These are phyloP conservation scores for Diorhabda elongata DNA, from an alignment of 1,140 invertebrate species.

Conservation along the genomic window DNA sequence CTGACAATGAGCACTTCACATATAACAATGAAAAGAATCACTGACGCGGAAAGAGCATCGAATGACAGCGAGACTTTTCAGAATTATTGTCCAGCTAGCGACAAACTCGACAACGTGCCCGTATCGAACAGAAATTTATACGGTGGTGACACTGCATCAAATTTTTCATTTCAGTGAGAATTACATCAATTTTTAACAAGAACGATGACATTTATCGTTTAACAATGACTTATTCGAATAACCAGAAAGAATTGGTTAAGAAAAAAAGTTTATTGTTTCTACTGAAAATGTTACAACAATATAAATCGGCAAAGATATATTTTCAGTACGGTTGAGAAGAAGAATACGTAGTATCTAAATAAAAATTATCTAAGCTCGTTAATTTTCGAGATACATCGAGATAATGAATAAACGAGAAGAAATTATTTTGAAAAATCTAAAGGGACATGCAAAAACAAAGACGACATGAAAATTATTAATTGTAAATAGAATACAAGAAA, in stretches of 20 bases:
- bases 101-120: neutral
- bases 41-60: neutral
- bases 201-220: neutral
- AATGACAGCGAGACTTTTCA: neutral
- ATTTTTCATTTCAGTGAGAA: conserved; percentile 2
- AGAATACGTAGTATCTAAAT: too few species aligned
- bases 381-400: too few species aligned
- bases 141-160: conserved; percentile 1
- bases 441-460: too few species aligned
- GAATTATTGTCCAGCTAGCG: neutral
- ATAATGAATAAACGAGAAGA: too few species aligned
- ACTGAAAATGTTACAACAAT: too few species aligned
- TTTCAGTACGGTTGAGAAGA: too few species aligned
- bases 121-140: neutral
- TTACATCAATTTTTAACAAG: neutral
- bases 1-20: neutral
- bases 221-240: neutral
- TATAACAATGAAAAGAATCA: neutral
- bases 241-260: neutral
- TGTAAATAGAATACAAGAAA: too few species aligned
- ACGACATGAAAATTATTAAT: too few species aligned
- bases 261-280: neutral
- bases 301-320: too few species aligned
- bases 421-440: too few species aligned
- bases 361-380: too few species aligned